A percentile compares a stretch with the other conserved stretches of the same genome.
These are phyloP conservation scores for Aleadryas rufinucha DNA, from an alignment of 2,113 vertebrate species.

Conservation along the genomic window DNA sequence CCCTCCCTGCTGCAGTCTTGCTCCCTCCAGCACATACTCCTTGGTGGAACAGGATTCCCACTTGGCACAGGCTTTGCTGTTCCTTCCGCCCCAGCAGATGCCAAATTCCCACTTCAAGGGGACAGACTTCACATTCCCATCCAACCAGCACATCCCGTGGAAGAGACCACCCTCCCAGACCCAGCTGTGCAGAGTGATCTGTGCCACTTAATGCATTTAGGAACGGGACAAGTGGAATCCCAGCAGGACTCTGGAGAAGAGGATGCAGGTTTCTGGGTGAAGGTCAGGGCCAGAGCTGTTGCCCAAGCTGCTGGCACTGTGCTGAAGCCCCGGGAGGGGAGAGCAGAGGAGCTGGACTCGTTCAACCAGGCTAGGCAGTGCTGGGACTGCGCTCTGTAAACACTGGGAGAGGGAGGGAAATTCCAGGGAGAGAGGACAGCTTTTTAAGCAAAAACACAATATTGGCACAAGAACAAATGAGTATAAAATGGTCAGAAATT, in stretches of 20 bases:
- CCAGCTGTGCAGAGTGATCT: background rate
- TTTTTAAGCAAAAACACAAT: slow-evolving; percentile 44
- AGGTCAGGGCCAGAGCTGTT: background rate
- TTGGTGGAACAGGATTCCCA: background rate
- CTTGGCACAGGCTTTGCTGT: background rate
- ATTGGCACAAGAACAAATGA: slow-evolving; percentile 55
- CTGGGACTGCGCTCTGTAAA: slow-evolving; percentile 20
- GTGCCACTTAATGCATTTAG: background rate
- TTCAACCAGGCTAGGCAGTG: background rate
- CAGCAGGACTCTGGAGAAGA: background rate
- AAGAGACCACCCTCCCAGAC: background rate
- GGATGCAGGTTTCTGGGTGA: background rate
- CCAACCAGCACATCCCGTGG: background rate
- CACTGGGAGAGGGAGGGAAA: slow-evolving; percentile 13
- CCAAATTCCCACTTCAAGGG: background rate
- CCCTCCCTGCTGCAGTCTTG: background rate
- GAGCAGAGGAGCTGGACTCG: background rate
- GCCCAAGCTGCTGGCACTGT: background rate
- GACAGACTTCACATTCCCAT: background rate
- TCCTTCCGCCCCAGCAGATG: background rate
- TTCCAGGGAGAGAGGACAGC: slow-evolving; percentile 19
- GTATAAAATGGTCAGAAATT: slow-evolving; percentile 42
- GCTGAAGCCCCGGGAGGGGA: background rate
- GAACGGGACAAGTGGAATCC: background rate
- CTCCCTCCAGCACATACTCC: background rate